Percentiles rank a stretch among this genome's conserved stretches.
These are phyloP conservation scores for Drosophila cracens DNA, from an alignment of 2,888 invertebrate species.

Conservation along the genomic window DNA sequence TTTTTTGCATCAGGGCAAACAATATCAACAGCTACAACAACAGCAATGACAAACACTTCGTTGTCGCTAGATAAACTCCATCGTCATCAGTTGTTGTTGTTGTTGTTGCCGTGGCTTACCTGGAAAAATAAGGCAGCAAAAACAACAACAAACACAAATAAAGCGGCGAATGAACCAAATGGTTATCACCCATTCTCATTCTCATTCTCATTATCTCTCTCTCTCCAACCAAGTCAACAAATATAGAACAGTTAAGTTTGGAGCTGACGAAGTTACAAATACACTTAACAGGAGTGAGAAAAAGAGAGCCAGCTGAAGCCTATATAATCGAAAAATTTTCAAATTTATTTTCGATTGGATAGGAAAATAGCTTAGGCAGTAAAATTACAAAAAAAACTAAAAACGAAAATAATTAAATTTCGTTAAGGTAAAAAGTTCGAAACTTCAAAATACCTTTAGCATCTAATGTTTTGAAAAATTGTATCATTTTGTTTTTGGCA, in stretches of 20 bases:
- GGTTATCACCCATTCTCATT: slow-evolving; percentile 23
- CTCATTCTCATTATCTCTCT: slow-evolving; percentile 6
- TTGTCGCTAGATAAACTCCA: slow-evolving; percentile 50
- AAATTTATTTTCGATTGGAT: neutral
- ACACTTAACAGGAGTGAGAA: slow-evolving; percentile 9
- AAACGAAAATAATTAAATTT: neutral
- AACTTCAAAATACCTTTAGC: too few species aligned
- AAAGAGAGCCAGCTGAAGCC: neutral
- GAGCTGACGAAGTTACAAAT: slow-evolving; percentile 5
- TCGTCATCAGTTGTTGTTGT: slow-evolving; percentile 20
- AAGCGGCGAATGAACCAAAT: slow-evolving; percentile 28
- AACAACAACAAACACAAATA: slow-evolving; percentile 17
- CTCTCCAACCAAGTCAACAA: slow-evolving; percentile 8
- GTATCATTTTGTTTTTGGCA: neutral
- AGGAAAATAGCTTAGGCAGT: neutral
- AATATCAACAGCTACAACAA: slow-evolving; percentile 23
- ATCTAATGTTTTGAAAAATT: neutral
- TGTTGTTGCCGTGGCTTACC: slow-evolving; percentile 38
- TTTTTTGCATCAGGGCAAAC: slow-evolving; percentile 26
- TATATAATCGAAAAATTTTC: neutral
- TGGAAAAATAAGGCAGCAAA: slow-evolving; percentile 26
- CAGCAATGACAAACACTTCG: slow-evolving; percentile 45
- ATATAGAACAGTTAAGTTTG: slow-evolving; percentile 5
- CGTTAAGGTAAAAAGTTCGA: neutral
- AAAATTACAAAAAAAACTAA: neutral